Evolutionary conservation across 2,888 invertebrate species (phyloP), one percentile per base, ranked within the genome.

Genomic region (Drosophila mimetica): DNA sequence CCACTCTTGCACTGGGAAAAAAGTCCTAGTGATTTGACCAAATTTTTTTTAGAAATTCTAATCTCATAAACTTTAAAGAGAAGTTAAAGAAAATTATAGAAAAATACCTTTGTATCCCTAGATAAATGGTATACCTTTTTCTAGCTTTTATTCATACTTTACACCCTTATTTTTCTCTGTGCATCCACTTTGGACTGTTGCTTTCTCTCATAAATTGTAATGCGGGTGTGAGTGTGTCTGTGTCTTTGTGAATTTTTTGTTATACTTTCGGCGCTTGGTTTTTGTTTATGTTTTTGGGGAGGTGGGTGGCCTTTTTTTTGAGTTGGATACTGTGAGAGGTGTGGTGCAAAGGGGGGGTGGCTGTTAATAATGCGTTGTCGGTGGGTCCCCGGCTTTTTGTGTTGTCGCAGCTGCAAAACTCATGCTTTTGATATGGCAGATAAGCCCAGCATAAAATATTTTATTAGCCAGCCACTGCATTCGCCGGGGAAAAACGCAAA

Each of bases 391-490:
- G 64, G 70, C 60, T 81, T 73, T 84, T 74, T 84, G 58, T 46
- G 58, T 61, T 70, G 83, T 67, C 79, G 65, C 76, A 80, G 76
- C 81, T 77, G 78, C 85, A 71, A 69, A 80, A 81, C 74, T 80
- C 74, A 78, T 66, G 70, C 63, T 73, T 82, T 82, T 85, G 75
- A 78, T 78, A 76, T 71, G 73, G 61, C 75, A 81, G 86, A 82
- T 87, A 85, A 85, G 76, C 79, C 65, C 71, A 47, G 86, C 83
- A 86, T 82, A 87, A 82, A 82, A 83, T 87, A 87, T 83, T 83
- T 83, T 87, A 87, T 83, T 87, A 87, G 79, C 77, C 71, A 66
- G 51, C 46, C 57, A 63, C 69, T 79, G 79, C 75, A 72, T 48
- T 63, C 42, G 42, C 28, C 34, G 39, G 16, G 59, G 44, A 18